Conservation (phyloP, 2,888 invertebrate genomes). For the Steinernema carpocapsae region DNA sequence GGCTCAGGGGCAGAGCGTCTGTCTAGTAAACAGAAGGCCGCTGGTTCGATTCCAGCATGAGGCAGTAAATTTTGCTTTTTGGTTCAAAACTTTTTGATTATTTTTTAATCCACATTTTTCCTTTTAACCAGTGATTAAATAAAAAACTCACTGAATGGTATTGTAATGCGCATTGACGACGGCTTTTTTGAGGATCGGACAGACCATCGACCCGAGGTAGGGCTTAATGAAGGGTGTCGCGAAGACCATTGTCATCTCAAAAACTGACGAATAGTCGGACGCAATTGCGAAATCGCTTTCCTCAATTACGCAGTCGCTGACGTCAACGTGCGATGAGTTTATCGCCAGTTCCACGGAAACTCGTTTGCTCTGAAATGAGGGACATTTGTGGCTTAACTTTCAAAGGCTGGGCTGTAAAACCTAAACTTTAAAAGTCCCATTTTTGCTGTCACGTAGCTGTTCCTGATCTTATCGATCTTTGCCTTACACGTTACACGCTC, state of each 20-base stretch:
- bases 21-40: too few species aligned
- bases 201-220: slow-evolving; percentile 20
- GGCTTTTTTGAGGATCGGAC: background rate
- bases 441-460: too few species aligned
- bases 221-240: slow-evolving; percentile 15
- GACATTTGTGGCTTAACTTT: background rate
- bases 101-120: background rate
- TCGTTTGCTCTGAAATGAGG: slow-evolving; percentile 2
- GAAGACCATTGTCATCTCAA: slow-evolving; percentile 8
- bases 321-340: slow-evolving; percentile 4
- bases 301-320: slow-evolving; percentile 11
- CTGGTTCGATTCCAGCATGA: too few species aligned
- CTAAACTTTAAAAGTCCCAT: background rate
- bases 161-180: slow-evolving; percentile 25
- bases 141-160: slow-evolving; percentile 11
- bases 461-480: too few species aligned
- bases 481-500: too few species aligned
- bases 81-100: background rate
- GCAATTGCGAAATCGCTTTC: slow-evolving; percentile 3
- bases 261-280: slow-evolving; percentile 8
- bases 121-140: background rate
- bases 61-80: too few species aligned
- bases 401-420: background rate
- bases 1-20: too few species aligned
- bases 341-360: slow-evolving; percentile 12